Evolutionary conservation across 2,113 vertebrate species (phyloP), one percentile per base, ranked within the genome.

Genomic region (Empidonax traillii): DNA sequence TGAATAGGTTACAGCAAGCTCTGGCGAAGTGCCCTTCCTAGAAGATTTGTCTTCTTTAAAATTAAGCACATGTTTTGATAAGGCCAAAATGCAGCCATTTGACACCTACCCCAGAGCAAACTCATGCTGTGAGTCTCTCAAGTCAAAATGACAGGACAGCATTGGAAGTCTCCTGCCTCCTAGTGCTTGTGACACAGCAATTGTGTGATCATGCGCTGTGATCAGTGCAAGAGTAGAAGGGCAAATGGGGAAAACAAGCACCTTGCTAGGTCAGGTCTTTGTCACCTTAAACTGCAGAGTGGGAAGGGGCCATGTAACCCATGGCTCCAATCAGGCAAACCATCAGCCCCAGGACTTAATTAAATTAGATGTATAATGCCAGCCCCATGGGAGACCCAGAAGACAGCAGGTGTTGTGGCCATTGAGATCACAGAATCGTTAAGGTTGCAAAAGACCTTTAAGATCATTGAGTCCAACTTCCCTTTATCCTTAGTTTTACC

Each of bases 121-220:
- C 18, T 17, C 24, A 35, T 4, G 2, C 37, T 62, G 7, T 52
- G n/a, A 61, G 18, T 33, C 15, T 92, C 25, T 25, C 10, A 62
- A 19, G 18, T 16, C 11, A 89, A 69, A 73, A 52, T 53, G 18
- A 28, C 1, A 30, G 24, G 33, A 47, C 8, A 21, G 18, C 23
- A 17, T 4, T 35, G 12, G 21, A 61, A 39, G 6, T 27, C 9
- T 8, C 14, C 18, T 73, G 18, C 6, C n/a, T 69, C 27, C 7
- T 73, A 39, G 31, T 0, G 2, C 27, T 68, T 85, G 25, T 19
- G 52, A 35, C 11, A 18, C 6, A 9, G 11, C 0, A 41, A 41
- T 41, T 41, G 39, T 41, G 39, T 41, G 39, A 41, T 41, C 12
- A 12, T 41, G 12, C 39, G 12, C 12, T 41, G 39, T 25, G 19